A percentile compares a stretch with the other conserved stretches of the same genome.
Conservation (phyloP, 2,113 vertebrate genomes). For the Coryphaenoides rupestris region DNA sequence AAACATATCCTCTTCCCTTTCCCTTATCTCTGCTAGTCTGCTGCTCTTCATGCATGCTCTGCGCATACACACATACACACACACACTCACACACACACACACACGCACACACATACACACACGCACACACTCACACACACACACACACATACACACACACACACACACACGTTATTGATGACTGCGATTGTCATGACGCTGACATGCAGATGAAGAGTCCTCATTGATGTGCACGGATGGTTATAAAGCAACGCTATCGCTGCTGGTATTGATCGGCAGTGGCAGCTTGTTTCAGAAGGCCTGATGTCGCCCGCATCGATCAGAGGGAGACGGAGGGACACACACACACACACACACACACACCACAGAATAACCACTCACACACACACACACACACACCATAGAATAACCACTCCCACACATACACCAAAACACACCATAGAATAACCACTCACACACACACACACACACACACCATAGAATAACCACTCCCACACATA, state of each 20-base stretch:
- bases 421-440: no score
- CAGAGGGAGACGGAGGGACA: conserved; percentile 37
- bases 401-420: no score
- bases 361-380: no score
- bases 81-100: neutral
- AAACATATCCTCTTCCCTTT: neutral
- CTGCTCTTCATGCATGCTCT: neutral
- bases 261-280: conserved; percentile 47
- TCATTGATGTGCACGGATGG: conserved; percentile 58
- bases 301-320: conserved; percentile 53
- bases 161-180: conserved; percentile 13
- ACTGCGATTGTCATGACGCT: conserved; percentile 42
- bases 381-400: no score
- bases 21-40: neutral
- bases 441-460: no score
- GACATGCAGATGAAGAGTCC: conserved; percentile 48
- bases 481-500: no score
- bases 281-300: conserved; percentile 45
- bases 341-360: no score
- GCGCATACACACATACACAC: no score
- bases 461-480: no score
- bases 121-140: no score
- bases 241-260: conserved; percentile 54
- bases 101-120: neutral
- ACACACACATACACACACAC: neutral